Evolutionary conservation across 1,140 invertebrate genomes (phyloP).

Genomic region (Trigoniulus corallinus): DNA sequence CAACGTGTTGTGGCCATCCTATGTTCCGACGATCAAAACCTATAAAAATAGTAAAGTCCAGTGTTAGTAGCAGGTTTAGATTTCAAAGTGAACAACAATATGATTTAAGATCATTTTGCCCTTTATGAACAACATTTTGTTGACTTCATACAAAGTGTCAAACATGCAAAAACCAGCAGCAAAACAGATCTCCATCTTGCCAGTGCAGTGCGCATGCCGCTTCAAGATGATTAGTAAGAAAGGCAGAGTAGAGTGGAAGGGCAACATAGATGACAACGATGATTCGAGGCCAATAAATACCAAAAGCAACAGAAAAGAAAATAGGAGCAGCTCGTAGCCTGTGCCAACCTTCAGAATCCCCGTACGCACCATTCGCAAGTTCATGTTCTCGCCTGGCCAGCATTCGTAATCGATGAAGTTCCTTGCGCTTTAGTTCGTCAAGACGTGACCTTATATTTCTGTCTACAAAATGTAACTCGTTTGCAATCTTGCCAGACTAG

Average conservation of each 20-base stretch:
- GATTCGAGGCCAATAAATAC: too few species aligned
- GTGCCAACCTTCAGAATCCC: background rate
- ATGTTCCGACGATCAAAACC: conserved; percentile 39
- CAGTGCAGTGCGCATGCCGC: too few species aligned
- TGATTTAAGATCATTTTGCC: background rate
- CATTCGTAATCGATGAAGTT: conserved; percentile 59
- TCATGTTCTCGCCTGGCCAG: conserved; percentile 45
- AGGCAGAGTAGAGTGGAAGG: too few species aligned
- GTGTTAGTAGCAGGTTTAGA: too few species aligned
- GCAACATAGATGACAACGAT: too few species aligned
- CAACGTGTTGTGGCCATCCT: conserved; percentile 57
- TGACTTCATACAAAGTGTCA: background rate
- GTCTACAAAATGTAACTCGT: conserved; percentile 73
- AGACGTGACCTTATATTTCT: conserved; percentile 71
- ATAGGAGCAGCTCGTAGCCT: too few species aligned
- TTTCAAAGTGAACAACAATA: background rate
- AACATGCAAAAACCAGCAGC: background rate
- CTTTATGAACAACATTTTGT: background rate
- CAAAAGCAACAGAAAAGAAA: too few species aligned
- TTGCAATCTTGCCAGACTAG: conserved; percentile 75
- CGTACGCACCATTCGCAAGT: conserved; percentile 14
- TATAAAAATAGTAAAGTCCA: conserved; percentile 5
- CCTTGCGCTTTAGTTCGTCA: conserved; percentile 83
- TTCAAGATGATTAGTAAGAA: too few species aligned
- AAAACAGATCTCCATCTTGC: background rate